A percentile compares a stretch with the other conserved stretches of the same genome.
Evolutionary conservation across 2,113 vertebrate genomes (phyloP).

Genomic region (Cephalopterus ornatus): DNA sequence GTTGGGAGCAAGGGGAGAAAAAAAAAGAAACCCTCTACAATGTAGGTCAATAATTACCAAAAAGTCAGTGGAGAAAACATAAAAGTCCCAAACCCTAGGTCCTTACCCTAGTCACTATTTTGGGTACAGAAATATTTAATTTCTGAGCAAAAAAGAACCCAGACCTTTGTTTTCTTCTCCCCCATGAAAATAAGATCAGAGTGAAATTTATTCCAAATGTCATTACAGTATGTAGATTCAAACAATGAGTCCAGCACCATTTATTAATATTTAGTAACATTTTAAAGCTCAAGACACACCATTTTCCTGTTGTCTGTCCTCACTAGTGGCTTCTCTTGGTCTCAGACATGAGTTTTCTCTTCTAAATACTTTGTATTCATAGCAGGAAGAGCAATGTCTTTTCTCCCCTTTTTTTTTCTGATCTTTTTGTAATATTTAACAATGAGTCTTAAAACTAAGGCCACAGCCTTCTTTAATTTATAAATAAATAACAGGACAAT

Average conservation of each 20-base stretch:
- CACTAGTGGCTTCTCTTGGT: background rate
- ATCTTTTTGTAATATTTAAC: background rate
- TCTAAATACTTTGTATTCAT: background rate
- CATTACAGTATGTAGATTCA: background rate
- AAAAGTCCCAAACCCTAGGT: background rate
- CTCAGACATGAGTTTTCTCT: background rate
- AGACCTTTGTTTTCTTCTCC: background rate
- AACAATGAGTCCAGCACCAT: background rate
- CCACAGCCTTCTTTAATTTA: background rate
- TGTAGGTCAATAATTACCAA: background rate
- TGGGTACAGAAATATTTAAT: background rate
- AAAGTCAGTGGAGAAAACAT: constrained; percentile 2
- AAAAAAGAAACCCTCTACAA: background rate
- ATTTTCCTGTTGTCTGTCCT: background rate
- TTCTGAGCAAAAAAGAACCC: background rate
- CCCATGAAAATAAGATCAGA: background rate
- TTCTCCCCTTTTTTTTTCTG: background rate
- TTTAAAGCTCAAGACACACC: background rate
- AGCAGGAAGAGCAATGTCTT: background rate
- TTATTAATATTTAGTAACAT: background rate
- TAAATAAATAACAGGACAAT: background rate
- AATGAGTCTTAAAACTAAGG: background rate
- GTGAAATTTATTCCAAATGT: background rate
- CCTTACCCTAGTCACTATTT: background rate
- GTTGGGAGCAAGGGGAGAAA: background rate